phyloP scores from a whole-genome alignment of 2,113 vertebrate genomes.

The Oenanthe melanoleuca region DNA sequence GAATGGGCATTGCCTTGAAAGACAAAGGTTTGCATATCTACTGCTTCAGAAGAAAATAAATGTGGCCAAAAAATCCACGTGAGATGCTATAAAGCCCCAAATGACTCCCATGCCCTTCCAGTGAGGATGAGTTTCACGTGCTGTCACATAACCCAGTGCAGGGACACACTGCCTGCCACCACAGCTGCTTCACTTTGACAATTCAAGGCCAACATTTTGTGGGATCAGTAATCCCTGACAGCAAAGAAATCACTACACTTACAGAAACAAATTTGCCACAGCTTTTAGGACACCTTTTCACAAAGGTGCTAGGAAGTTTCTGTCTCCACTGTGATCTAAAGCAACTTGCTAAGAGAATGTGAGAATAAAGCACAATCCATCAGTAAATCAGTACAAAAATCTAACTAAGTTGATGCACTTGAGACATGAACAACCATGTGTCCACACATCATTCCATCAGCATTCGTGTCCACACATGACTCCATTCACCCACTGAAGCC shows the following conservation, averaged over 20 bases:
- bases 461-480: not conserved
- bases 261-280: not conserved
- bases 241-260: not conserved
- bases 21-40: not conserved
- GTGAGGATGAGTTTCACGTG: not conserved
- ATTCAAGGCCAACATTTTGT: not conserved
- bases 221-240: not conserved
- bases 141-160: not conserved
- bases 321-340: not conserved
- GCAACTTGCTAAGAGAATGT: not conserved
- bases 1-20: not conserved
- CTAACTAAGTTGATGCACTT: not conserved
- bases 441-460: not conserved
- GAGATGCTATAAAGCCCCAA: not conserved
- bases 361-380: not conserved
- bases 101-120: not conserved
- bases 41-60: not conserved
- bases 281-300: not conserved
- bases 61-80: accelerated
- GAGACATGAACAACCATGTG: not conserved
- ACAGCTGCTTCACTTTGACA: not conserved
- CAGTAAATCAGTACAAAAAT: not conserved
- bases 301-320: not conserved
- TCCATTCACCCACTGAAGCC: not conserved
- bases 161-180: not conserved